Percentiles rank a stretch among this genome's conserved stretches.
Evolutionary conservation across 2,797 vertebrate genomes (phyloP).

Genomic region (Sphenopsis melanotis): DNA sequence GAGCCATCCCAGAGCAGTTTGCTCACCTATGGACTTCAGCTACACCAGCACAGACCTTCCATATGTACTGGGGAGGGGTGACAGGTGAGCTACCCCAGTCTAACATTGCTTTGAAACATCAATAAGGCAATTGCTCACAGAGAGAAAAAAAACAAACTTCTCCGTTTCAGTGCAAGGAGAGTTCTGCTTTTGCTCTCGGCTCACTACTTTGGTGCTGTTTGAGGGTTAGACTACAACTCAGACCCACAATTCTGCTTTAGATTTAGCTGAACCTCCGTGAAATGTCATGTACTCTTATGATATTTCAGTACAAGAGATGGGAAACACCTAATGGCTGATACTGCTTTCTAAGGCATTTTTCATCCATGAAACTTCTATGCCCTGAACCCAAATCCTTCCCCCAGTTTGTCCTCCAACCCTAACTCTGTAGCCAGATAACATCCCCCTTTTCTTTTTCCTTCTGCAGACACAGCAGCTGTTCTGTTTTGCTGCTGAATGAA

Average conservation of each 20-base stretch:
- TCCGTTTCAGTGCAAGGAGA: neutral
- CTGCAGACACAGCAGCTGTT: constrained; percentile 24
- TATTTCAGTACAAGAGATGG: neutral
- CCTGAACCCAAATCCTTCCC: neutral
- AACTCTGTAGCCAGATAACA: neutral
- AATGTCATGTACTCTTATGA: neutral
- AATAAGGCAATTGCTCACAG: neutral
- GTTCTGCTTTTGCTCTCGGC: neutral
- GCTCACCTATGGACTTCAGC: neutral
- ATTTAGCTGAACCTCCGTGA: neutral
- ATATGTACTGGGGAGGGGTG: neutral
- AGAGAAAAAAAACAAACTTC: neutral
- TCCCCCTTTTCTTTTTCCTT: neutral
- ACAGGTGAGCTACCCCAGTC: neutral
- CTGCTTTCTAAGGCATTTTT: neutral
- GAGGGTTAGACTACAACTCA: neutral
- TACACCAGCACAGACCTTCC: neutral
- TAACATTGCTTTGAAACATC: neutral
- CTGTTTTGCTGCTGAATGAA: constrained; percentile 20
- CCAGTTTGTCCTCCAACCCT: neutral
- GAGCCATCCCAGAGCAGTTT: neutral
- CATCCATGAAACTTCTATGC: neutral
- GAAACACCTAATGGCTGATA: neutral
- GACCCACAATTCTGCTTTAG: neutral
- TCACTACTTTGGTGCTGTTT: neutral